Base-by-base conservation (phyloP, 2,113 vertebrate genomes). In the Pluvianellus socialis region DNA sequence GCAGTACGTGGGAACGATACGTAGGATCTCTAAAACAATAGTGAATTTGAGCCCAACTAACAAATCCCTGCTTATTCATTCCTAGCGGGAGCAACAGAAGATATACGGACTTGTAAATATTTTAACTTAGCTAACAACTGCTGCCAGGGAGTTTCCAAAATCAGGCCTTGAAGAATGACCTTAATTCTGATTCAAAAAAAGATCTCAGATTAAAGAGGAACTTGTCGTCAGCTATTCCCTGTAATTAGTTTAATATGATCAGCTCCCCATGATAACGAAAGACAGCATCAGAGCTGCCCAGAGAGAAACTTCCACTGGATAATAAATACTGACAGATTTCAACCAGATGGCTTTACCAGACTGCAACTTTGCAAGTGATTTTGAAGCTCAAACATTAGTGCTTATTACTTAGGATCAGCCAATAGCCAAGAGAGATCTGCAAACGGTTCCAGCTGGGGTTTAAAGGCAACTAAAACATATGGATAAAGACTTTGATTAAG, bases 171-270 rank as follows among this genome's bases (percentile, higher is more conserved):
- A 49, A 92, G 91, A 95, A 91, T 91, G 70, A 83, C 95, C 86
- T 97, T 92, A 81, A 87, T 95, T 94, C 80, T 81, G 22, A 83
- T 80, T 74, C 4, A 68, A 66, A 94, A 94, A 79, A 80, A 87
- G 10, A 86, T 52, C 7, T 6, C 91, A 86, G 94, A 94, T 97
- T 96, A 96, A 97, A 94, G 76, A 94, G 79, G 67, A 96, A 95
- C 68, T 95, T 97, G 94, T 97, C 96, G 80, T 91, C 96, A 94
- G 85, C 81, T 96, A 95, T 96, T 92, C 93, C 72, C 77, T 62
- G 49, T 95, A 97, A 97, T 97, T 96, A 96, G 94, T 96, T 97
- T 96, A 95, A 92, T 96, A 92, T 96, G 94, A 97, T 96, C 96
- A 96, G 91, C 84, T 96, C 92, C 93, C 95, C 81, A 11, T 90